These are phyloP conservation scores for Ceratina australensis DNA, from an alignment of 1,140 invertebrate genomes.

Conservation along the genomic window DNA sequence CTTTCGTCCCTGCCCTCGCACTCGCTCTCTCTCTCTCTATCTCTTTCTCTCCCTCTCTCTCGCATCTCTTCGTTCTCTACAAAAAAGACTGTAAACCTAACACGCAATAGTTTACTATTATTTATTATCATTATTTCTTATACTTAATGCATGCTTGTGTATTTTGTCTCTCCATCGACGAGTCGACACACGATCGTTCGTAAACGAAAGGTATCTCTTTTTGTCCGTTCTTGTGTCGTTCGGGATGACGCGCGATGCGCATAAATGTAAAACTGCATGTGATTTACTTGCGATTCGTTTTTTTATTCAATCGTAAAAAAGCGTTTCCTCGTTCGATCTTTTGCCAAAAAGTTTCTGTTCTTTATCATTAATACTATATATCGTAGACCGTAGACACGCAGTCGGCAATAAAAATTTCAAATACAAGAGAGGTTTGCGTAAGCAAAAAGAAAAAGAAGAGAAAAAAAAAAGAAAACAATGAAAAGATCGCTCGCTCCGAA, in stretches of 20 bases:
- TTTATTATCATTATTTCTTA: conserved; percentile 74
- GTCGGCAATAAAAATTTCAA: conserved; percentile 5
- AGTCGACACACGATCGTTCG: conserved; percentile 45
- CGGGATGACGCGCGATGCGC: not conserved
- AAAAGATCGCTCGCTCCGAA: not conserved
- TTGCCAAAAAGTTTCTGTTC: not conserved
- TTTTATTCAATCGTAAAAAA: conserved; percentile 27
- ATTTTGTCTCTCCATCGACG: conserved; percentile 48
- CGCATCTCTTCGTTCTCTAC: conserved; percentile 63
- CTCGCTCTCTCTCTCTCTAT: conserved; percentile 35
- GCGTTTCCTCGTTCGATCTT: not conserved
- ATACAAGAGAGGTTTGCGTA: not conserved
- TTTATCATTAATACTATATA: conserved; percentile 1
- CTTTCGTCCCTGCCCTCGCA: conserved; percentile 18
- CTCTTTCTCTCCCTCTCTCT: conserved; percentile 19
- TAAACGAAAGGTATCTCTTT: not conserved
- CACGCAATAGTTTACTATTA: conserved; percentile 69
- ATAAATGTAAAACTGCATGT: conserved; percentile 19
- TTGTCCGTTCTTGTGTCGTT: not conserved
- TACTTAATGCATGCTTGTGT: conserved; percentile 61
- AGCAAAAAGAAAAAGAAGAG: not conserved
- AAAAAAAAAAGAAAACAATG: not conserved
- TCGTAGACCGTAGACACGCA: not conserved
- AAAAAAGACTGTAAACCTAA: conserved; percentile 70
- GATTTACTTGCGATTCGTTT: not conserved